These are phyloP conservation scores for Todus mexicanus DNA, from an alignment of 2,797 vertebrate genomes.

Conservation along the genomic window DNA sequence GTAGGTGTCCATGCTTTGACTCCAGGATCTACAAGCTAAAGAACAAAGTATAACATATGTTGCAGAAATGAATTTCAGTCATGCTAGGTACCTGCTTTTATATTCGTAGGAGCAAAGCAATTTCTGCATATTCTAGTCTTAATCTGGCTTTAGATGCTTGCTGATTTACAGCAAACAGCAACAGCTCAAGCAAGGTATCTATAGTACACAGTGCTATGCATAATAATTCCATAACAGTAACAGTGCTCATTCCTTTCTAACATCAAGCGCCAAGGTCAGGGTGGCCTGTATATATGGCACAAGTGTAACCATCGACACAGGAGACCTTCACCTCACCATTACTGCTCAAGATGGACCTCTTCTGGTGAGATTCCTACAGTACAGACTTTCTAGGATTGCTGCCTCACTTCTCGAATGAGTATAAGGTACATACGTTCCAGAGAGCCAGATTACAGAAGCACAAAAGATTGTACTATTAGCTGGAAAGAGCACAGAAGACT, in stretches of 20 bases:
- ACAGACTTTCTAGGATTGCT: not conserved
- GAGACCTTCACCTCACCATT: not conserved
- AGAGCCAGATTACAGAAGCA: not conserved
- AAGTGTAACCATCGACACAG: not conserved
- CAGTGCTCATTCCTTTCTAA: not conserved
- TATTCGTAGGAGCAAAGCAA: not conserved
- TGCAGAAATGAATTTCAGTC: not conserved
- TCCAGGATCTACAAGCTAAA: constrained; percentile 94
- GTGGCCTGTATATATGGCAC: not conserved
- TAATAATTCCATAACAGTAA: not conserved
- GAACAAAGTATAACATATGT: not conserved
- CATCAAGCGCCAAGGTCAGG: not conserved
- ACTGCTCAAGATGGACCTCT: not conserved
- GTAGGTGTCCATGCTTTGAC: constrained; percentile 99
- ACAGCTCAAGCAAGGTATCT: not conserved
- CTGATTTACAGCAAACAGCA: not conserved
- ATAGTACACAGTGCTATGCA: not conserved
- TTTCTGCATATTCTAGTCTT: not conserved
- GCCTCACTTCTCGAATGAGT: not conserved
- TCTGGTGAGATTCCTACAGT: not conserved
- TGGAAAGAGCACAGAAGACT: not conserved
- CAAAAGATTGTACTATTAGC: not conserved
- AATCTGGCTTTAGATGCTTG: not conserved
- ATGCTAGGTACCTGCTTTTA: not conserved
- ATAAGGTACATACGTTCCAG: not conserved